Conservation (phyloP, 2,797 vertebrate genomes). For the Erethizon dorsatum region DNA sequence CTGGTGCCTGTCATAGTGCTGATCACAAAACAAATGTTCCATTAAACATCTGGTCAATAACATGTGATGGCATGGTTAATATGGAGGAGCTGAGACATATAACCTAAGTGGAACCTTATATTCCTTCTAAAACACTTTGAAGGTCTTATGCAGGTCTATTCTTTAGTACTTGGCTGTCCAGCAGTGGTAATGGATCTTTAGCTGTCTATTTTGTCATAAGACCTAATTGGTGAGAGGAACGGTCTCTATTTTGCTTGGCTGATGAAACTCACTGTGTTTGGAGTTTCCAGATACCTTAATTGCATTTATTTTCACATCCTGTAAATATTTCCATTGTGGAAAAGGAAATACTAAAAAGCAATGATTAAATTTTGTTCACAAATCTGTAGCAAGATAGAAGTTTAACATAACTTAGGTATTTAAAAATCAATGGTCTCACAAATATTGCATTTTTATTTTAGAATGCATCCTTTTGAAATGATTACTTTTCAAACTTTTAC, state of each 20-base stretch:
- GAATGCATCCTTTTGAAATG: not conserved
- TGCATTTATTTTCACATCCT: not conserved
- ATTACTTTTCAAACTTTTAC: not conserved
- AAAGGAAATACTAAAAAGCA: constrained; percentile 16
- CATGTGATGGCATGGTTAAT: not conserved
- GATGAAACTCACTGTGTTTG: not conserved
- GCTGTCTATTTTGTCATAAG: not conserved
- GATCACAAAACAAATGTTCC: not conserved
- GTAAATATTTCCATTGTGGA: not conserved
- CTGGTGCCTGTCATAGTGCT: not conserved
- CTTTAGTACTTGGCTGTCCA: not conserved
- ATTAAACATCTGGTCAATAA: not conserved
- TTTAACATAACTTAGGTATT: not conserved
- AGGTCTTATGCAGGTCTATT: not conserved
- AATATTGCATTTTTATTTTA: not conserved
- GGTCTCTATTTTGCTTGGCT: not conserved
- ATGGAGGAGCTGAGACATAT: not conserved
- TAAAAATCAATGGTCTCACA: constrained; percentile 5
- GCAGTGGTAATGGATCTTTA: not conserved
- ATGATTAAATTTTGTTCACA: not conserved
- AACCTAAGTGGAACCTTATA: not conserved
- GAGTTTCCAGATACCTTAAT: constrained; percentile 3
- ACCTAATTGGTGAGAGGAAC: not conserved
- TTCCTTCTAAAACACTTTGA: constrained; percentile 37
- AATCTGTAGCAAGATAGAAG: constrained; percentile 8